A percentile compares a stretch with the other conserved stretches of the same genome.
These are phyloP conservation scores for Lepetodrilus schrolli DNA, from an alignment of 2,888 invertebrate species.

Conservation along the genomic window DNA sequence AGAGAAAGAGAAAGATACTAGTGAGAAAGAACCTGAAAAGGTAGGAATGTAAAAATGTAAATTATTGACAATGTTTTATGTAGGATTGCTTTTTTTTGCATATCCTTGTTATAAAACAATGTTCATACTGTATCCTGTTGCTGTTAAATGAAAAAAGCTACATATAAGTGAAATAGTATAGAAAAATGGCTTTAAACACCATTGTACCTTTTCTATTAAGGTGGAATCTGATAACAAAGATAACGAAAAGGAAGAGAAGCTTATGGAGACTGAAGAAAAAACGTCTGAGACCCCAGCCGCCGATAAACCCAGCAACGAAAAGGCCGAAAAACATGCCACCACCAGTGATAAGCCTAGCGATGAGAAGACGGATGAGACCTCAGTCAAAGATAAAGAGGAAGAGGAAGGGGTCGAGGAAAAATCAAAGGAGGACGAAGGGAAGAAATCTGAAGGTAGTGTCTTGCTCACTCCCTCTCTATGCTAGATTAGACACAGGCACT, in stretches of 20 bases:
- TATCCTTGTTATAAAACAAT: too few relatives aligned
- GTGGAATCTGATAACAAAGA: slow-evolving; percentile 40
- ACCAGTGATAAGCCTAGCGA: not conserved
- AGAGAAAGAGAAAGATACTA: slow-evolving; percentile 68
- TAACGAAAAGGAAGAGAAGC: slow-evolving; percentile 31
- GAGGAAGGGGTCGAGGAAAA: slow-evolving; percentile 33
- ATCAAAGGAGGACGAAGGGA: slow-evolving; percentile 19
- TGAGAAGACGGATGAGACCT: slow-evolving; percentile 36
- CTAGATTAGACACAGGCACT: too few relatives aligned
- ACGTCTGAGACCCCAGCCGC: not conserved
- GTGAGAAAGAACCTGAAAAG: slow-evolving; percentile 23
- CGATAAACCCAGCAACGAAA: not conserved
- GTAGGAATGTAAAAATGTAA: too few relatives aligned
- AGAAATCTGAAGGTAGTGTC: slow-evolving; percentile 37
- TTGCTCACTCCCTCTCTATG: too few relatives aligned
- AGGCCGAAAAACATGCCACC: not conserved
- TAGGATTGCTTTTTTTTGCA: too few relatives aligned
- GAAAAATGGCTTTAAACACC: not conserved
- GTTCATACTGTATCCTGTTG: not conserved
- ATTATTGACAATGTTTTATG: too few relatives aligned
- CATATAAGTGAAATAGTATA: not conserved
- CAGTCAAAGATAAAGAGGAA: slow-evolving; percentile 51
- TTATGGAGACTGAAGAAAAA: slow-evolving; percentile 9
- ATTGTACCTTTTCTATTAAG: too few relatives aligned
- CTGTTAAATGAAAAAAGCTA: not conserved